Evolutionary conservation across 2,888 invertebrate species (phyloP).

Genomic region (Thecocarcelia acutangulata): DNA sequence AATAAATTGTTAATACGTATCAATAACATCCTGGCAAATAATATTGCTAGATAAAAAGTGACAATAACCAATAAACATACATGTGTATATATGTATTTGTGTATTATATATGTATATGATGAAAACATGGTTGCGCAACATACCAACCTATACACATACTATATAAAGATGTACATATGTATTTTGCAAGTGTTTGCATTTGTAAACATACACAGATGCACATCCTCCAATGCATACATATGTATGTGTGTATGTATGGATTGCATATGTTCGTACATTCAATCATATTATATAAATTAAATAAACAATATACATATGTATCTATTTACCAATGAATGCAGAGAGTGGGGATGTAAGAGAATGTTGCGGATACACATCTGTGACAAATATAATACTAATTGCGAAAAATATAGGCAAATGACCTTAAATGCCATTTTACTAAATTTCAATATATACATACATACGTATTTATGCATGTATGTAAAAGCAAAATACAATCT

Average conservation of each 20-base stretch:
- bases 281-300: not conserved
- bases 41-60: not conserved
- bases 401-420: constrained; percentile 36
- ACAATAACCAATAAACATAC: constrained; percentile 7
- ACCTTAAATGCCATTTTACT: constrained; percentile 42
- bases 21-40: not conserved
- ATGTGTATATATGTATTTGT: not conserved
- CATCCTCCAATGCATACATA: constrained; percentile 2
- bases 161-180: not conserved
- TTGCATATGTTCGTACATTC: not conserved
- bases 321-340: not conserved
- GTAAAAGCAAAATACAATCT: no score
- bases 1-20: not conserved
- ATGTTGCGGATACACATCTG: constrained; percentile 40
- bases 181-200: constrained; percentile 20
- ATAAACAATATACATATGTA: constrained; percentile 41
- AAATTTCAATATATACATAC: not conserved
- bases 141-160: constrained; percentile 46
- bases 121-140: constrained; percentile 65
- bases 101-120: not conserved
- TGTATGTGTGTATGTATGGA: not conserved
- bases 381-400: constrained; percentile 20
- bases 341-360: not conserved
- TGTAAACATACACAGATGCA: constrained; percentile 28
- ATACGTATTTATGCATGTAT: no score